Evolutionary conservation across 2,888 invertebrate species (phyloP), one percentile per base, ranked within the genome.

Genomic region (Azorinus chamasolen): DNA sequence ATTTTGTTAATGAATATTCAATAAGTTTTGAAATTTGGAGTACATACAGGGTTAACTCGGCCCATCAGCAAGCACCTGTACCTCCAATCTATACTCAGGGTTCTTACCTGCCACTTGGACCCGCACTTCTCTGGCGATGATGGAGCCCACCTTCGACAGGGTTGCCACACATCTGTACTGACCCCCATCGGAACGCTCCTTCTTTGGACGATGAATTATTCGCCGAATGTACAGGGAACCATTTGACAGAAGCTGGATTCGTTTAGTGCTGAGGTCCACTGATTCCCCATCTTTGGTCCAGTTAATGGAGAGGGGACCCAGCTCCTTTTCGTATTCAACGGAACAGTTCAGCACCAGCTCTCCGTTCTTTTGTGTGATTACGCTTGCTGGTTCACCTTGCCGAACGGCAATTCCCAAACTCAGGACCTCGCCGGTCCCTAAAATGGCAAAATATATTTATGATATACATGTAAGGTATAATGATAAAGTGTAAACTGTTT

Each of bases 301-400:
- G 10, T 66, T 54, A 25, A 81, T 57, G 8, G 27, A n/a, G 3
- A 78, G 70, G 0, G 57, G 39, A n/a, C 83, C 83, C 46, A 72
- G 68, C 27, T 70, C 62, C 12, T 58, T 27, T 24, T 62, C 63
- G 41, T 73, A 70, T 43, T 65, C 68, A 43, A 87, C 85, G 6
- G 87, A 81, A 66, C 87, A 87, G 65, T 87, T 87, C 14, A 87
- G 58, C 20, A 82, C 41, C 2, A 87, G 78, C 32, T 73, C 79
- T n/a, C 75, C 66, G 43, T 83, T 78, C 64, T 83, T 85, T 58
- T 87, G 87, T 10, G 84, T 81, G 25, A 87, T 83, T 24, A 87
- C 83, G 62, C 65, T 48, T 2, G 54, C 32, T 4, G 81, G 81
- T 27, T 70, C 73, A 25, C 74, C 74, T 45, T 71, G 65, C 20